Percentiles rank a stretch among this genome's conserved stretches.
Conservation (phyloP, 92 coral and sea anemone genomes). For the Epizoanthus stellaris region DNA sequence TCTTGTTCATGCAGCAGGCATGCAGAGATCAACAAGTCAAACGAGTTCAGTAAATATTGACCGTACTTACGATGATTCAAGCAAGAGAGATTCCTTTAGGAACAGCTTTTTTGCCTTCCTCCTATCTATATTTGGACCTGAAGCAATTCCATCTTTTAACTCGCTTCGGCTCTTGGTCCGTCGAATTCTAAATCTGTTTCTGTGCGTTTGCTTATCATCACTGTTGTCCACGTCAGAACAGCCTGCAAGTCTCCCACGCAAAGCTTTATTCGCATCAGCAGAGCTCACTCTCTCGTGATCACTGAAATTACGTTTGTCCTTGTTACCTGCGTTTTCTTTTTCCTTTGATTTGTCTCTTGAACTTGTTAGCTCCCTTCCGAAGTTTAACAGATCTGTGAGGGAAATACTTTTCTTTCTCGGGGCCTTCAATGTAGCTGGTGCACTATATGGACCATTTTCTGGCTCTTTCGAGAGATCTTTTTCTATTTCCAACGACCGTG, state of each 20-base stretch:
- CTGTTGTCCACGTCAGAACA: conserved; percentile 9
- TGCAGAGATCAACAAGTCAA: neutral
- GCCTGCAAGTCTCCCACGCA: neutral
- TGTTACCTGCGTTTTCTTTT: conserved; percentile 19
- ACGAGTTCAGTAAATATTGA: neutral
- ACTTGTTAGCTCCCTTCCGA: conserved; percentile 77
- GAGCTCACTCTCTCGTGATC: neutral
- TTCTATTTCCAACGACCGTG: conserved; percentile 5
- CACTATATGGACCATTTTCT: conserved; percentile 17
- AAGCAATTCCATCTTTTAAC: conserved; percentile 86
- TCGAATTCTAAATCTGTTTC: conserved; percentile 60
- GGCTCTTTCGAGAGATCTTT: conserved; percentile 20
- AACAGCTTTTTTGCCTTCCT: conserved; percentile 77
- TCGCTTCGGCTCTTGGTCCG: conserved; percentile 69
- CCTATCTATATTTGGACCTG: conserved; percentile 87
- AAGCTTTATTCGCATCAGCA: conserved; percentile 4
- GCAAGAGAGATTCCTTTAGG: conserved; percentile 82
- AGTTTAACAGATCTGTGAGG: conserved; percentile 74
- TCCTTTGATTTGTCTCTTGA: conserved; percentile 44
- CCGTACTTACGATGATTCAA: conserved; percentile 93
- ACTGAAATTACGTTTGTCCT: conserved; percentile 1
- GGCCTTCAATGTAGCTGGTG: conserved; percentile 41
- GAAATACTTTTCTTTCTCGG: conserved; percentile 84
- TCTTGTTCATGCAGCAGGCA: too few species aligned
- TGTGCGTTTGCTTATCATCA: conserved; percentile 41